Percentiles rank a stretch among this genome's conserved stretches.
Conservation (phyloP, 1,140 invertebrate genomes). For the Spodoptera litura region DNA sequence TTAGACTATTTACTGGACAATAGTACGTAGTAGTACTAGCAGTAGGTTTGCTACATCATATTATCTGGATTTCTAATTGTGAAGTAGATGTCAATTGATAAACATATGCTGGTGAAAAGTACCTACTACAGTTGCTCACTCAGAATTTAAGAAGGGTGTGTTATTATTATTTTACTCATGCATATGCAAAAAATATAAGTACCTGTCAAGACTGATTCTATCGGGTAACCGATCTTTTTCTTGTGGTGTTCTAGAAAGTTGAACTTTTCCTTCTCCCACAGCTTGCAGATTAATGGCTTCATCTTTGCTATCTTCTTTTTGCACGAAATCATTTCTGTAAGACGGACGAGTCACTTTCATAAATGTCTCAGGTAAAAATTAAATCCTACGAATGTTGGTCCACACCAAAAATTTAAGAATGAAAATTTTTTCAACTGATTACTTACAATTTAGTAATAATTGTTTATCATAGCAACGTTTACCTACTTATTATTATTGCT, state of each 20-base stretch:
- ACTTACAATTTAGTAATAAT: too few species aligned
- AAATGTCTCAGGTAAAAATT: background rate
- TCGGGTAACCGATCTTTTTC: constrained; percentile 92
- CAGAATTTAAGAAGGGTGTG: too few species aligned
- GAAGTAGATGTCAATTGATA: too few species aligned
- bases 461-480: too few species aligned
- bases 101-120: too few species aligned
- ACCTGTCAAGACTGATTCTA: constrained; percentile 91
- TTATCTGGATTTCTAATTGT: background rate
- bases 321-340: constrained; percentile 66
- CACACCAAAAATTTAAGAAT: too few species aligned
- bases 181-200: background rate
- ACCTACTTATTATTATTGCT: too few species aligned
- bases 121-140: too few species aligned
- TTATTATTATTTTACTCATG: too few species aligned
- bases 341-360: background rate
- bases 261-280: constrained; percentile 87
- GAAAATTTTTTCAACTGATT: too few species aligned
- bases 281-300: constrained; percentile 76
- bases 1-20: too few species aligned
- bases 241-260: constrained; percentile 88
- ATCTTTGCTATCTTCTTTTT: constrained; percentile 73
- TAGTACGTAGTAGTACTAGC: background rate
- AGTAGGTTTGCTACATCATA: background rate
- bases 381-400: too few species aligned